Percentiles rank a stretch among this genome's conserved stretches.
Conservation (phyloP, 2,888 invertebrate genomes). For the Yponomeuta plumbellus region DNA sequence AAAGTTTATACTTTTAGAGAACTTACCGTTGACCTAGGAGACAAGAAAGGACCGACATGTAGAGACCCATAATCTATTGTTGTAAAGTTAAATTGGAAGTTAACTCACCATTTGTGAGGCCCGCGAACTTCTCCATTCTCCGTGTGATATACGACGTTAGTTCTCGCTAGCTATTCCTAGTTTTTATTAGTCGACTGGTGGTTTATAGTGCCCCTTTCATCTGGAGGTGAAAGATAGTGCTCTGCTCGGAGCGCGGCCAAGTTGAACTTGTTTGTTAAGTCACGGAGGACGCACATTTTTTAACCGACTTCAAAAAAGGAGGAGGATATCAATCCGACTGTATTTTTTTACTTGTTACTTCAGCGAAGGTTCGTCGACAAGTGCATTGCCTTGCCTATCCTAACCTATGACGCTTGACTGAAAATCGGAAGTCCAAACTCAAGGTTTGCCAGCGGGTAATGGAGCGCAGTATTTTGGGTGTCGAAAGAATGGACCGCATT, state of each 20-base stretch:
- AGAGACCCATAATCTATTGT: conserved; percentile 33
- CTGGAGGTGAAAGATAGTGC: conserved; percentile 2
- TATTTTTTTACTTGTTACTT: no score
- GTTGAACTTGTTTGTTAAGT: neutral
- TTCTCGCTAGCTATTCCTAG: conserved; percentile 23
- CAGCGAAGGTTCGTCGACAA: no score
- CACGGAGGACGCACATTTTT: neutral
- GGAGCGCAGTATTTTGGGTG: no score
- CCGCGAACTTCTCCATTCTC: conserved; percentile 27
- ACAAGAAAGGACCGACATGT: conserved; percentile 4
- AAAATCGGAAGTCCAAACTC: no score
- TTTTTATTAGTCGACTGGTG: conserved; percentile 17
- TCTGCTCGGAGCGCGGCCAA: conserved; percentile 5
- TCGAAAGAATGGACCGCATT: no score
- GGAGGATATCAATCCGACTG: no score
- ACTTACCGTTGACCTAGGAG: no score
- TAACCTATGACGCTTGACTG: no score
- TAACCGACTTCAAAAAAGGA: no score
- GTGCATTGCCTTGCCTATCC: no score
- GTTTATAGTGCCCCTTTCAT: conserved; percentile 6
- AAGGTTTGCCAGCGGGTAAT: no score
- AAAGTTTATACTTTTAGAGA: no score
- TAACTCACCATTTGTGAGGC: conserved; percentile 31
- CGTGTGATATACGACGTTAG: conserved; percentile 37
- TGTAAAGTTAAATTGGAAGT: conserved; percentile 41